Evolutionary conservation across 2,888 invertebrate species (phyloP).

Genomic region (Campoletis raptor): DNA sequence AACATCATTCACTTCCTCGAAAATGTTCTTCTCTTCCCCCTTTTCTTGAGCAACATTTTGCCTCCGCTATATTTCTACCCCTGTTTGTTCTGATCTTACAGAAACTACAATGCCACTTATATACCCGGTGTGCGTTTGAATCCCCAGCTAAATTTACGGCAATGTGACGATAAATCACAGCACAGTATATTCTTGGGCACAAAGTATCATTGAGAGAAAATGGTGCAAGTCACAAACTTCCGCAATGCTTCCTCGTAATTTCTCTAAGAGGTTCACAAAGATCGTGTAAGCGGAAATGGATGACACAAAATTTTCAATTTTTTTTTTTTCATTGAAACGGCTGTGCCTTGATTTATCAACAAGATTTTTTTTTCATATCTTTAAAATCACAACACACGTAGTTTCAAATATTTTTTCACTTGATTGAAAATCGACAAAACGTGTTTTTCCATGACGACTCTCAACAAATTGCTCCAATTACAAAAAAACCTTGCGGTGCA

Average conservation of each 20-base stretch:
- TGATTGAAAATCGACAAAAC: neutral
- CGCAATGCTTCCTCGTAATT: neutral
- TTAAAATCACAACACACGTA: neutral
- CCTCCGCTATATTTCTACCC: slow-evolving; percentile 15
- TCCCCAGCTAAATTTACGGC: slow-evolving; percentile 27
- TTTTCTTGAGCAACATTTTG: slow-evolving; percentile 4
- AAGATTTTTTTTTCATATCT: neutral
- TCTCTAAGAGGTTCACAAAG: neutral
- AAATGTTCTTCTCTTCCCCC: slow-evolving; percentile 30
- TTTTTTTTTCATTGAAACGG: neutral
- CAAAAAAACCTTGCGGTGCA: neutral
- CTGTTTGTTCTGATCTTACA: slow-evolving; percentile 30
- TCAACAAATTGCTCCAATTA: slow-evolving; percentile 10
- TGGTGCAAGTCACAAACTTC: neutral
- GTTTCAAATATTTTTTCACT: neutral
- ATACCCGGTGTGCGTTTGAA: slow-evolving; percentile 29
- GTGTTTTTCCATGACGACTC: neutral
- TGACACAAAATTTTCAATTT: slow-evolving; percentile 11
- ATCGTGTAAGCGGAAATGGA: slow-evolving; percentile 5
- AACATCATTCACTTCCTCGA: slow-evolving; percentile 53
- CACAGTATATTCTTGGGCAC: slow-evolving; percentile 3
- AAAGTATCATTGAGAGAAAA: slow-evolving; percentile 16
- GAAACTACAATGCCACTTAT: slow-evolving; percentile 50
- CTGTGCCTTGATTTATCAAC: neutral
- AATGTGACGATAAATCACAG: slow-evolving; percentile 16